These are phyloP conservation scores for Emys orbicularis DNA, from an alignment of 2,797 vertebrate species.

Conservation along the genomic window DNA sequence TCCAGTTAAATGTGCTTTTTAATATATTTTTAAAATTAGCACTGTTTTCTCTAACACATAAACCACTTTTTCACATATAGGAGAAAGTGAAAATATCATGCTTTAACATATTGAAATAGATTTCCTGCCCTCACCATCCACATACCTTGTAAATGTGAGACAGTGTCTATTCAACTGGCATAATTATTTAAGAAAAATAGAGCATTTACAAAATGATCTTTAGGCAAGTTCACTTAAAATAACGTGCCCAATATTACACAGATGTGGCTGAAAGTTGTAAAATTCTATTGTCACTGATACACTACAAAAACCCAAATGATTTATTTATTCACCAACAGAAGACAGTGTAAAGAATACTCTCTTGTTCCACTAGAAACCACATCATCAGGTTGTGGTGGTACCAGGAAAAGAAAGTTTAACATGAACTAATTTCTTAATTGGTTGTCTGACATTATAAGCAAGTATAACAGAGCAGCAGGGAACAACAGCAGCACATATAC, in stretches of 20 bases:
- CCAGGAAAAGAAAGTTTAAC: conserved; percentile 83
- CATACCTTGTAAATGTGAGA: background rate
- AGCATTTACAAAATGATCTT: conserved; percentile 38
- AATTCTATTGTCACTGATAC: conserved; percentile 23
- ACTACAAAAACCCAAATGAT: background rate
- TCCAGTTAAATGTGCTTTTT: background rate
- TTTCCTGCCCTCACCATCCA: conserved; percentile 14
- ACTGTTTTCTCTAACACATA: background rate
- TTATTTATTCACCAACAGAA: conserved; percentile 67
- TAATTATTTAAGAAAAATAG: conserved; percentile 40
- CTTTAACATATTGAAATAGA: background rate
- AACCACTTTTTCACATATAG: background rate
- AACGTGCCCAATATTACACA: conserved; percentile 29
- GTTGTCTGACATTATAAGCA: conserved; percentile 73
- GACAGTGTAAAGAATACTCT: conserved; percentile 77
- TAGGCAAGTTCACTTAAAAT: conserved; percentile 58
- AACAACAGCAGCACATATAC: conserved; percentile 66
- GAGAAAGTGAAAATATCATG: background rate
- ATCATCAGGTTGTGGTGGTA: conserved; percentile 69
- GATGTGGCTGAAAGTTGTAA: conserved; percentile 34
- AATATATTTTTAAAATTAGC: background rate
- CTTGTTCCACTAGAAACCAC: conserved; percentile 82
- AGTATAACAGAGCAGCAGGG: conserved; percentile 74
- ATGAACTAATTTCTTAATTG: conserved; percentile 76
- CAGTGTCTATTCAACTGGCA: conserved; percentile 21